A percentile compares a stretch with the other conserved stretches of the same genome.
phyloP scores from a whole-genome alignment of 2,113 vertebrate genomes.

The Penelope pileata region DNA sequence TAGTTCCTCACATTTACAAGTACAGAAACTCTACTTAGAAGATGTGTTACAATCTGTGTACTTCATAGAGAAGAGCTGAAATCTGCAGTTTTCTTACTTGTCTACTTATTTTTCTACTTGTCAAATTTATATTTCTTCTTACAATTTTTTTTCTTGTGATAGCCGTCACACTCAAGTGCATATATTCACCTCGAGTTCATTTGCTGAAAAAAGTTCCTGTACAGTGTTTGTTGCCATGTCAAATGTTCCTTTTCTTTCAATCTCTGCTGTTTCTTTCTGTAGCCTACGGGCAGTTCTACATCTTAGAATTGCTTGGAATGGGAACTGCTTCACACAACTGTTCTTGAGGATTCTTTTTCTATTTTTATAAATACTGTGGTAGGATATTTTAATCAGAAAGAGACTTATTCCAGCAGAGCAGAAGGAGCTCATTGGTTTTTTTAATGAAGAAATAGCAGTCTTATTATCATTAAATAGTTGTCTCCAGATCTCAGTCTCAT shows the following conservation, averaged over 20 bases:
- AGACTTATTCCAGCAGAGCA: background rate
- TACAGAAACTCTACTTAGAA: background rate
- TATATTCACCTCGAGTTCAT: background rate
- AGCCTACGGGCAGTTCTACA: background rate
- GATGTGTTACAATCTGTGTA: too few species aligned
- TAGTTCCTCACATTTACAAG: background rate
- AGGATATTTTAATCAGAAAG: background rate
- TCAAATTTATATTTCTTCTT: background rate
- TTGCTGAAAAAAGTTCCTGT: background rate
- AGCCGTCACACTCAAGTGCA: background rate
- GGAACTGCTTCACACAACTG: background rate
- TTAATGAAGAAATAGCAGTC: background rate
- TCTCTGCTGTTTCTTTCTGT: background rate
- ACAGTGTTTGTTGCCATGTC: background rate
- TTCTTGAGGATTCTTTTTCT: background rate
- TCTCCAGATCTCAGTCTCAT: background rate
- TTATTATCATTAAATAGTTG: background rate
- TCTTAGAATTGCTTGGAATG: background rate
- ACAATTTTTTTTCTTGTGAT: background rate
- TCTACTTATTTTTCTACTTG: background rate
- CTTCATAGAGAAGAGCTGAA: background rate
- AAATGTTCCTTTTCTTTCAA: background rate
- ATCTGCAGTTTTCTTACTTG: background rate
- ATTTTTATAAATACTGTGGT: background rate
- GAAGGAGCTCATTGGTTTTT: background rate